These are phyloP conservation scores for Spilarctia lutea DNA, from an alignment of 2,888 invertebrate species.

Conservation along the genomic window DNA sequence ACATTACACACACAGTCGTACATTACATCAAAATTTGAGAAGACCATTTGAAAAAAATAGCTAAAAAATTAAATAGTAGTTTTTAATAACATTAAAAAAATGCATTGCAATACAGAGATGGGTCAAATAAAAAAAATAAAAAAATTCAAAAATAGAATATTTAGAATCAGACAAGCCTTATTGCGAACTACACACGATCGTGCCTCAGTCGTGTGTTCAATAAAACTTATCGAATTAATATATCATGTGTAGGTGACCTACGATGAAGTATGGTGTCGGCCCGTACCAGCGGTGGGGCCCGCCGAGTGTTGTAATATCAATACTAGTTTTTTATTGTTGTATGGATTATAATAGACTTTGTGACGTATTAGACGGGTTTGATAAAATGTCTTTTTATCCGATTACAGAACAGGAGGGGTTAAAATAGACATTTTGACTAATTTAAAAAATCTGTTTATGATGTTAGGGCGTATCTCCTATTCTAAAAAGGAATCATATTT, in stretches of 20 bases:
- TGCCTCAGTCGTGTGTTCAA: conserved; percentile 32
- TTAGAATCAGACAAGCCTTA: conserved; percentile 14
- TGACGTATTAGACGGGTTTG: neutral
- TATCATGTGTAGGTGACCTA: conserved; percentile 41
- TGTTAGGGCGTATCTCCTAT: no score
- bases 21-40: no score
- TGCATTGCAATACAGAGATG: no score
- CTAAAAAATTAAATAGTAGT: no score
- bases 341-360: conserved; percentile 44
- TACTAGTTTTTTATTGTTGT: conserved; percentile 42
- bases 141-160: neutral
- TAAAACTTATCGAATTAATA: conserved; percentile 46
- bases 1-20: no score
- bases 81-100: no score
- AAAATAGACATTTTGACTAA: no score
- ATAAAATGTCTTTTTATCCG: neutral
- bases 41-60: no score
- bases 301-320: conserved; percentile 32
- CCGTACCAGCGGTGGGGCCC: conserved; percentile 54
- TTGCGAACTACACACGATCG: conserved; percentile 39
- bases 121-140: neutral
- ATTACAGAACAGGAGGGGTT: neutral
- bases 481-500: no score
- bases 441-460: no score
- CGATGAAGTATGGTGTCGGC: conserved; percentile 67